Conservation (phyloP, 2,888 invertebrate genomes). For the Gastracanthus pulcherrimus region DNA sequence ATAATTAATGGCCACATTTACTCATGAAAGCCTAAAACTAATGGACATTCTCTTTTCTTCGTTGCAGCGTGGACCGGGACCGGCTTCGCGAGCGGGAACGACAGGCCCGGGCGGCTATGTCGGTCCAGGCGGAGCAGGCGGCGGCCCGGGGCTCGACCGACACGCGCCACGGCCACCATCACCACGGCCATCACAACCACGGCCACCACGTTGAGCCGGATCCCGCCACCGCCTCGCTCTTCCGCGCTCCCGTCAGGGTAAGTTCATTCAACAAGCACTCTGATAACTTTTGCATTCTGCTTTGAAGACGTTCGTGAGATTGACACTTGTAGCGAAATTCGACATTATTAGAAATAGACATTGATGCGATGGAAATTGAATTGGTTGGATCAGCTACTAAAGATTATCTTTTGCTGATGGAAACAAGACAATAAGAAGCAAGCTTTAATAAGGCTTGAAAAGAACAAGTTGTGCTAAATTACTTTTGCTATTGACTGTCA, state of each 20-base stretch:
- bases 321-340: too few species aligned
- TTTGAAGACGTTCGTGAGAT: not conserved
- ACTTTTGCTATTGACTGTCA: too few species aligned
- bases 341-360: too few species aligned
- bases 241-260: conserved; percentile 74
- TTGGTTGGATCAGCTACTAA: too few species aligned
- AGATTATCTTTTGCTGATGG: too few species aligned
- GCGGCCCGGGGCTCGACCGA: conserved; percentile 83
- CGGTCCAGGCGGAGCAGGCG: conserved; percentile 81
- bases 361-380: too few species aligned
- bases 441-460: too few species aligned
- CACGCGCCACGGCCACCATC: conserved; percentile 79
- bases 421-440: too few species aligned
- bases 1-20: too few species aligned
- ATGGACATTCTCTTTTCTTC: not conserved
- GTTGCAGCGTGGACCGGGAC: conserved; percentile 82
- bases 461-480: too few species aligned
- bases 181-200: conserved; percentile 71
- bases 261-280: conserved; percentile 63
- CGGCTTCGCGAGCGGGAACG: conserved; percentile 88
- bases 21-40: not conserved
- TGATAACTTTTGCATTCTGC: too few species aligned
- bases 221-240: conserved; percentile 68
- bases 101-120: conserved; percentile 87
- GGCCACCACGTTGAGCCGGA: conserved; percentile 69